Percentiles rank a stretch among this genome's conserved stretches.
Evolutionary conservation across 2,888 invertebrate species (phyloP).

Genomic region (Nowickia ferox): DNA sequence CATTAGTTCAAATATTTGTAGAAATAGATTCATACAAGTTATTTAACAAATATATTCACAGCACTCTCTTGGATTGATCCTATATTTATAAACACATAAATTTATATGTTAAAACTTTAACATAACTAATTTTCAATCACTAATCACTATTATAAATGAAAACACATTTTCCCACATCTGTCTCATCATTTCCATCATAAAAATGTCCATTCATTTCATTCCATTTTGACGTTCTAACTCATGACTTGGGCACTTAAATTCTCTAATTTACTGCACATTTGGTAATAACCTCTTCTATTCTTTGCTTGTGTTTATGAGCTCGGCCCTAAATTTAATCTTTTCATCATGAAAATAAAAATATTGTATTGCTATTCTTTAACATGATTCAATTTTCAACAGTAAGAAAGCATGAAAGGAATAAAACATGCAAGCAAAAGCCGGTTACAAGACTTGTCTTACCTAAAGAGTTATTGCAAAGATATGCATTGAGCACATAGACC

Average conservation of each 20-base stretch:
- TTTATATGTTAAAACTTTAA: no score
- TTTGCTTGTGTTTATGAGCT: not conserved
- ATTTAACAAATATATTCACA: no score
- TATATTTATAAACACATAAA: no score
- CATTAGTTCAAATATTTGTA: no score
- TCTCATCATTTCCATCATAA: not conserved
- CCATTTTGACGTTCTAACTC: not conserved
- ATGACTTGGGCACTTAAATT: slow-evolving; percentile 40
- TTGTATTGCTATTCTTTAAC: slow-evolving; percentile 28
- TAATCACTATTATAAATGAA: no score
- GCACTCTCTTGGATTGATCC: no score
- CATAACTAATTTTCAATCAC: no score
- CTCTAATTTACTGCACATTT: slow-evolving; percentile 38
- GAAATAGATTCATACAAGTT: no score
- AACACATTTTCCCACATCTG: not conserved
- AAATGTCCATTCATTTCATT: not conserved
- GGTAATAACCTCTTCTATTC: not conserved
- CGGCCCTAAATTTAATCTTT: slow-evolving; percentile 45
- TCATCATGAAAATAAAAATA: slow-evolving; percentile 32
- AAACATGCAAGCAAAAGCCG: not conserved
- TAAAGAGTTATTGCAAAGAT: not conserved
- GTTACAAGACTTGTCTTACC: slow-evolving; percentile 10
- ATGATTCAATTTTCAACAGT: slow-evolving; percentile 28
- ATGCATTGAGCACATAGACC: no score
- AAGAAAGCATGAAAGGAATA: not conserved